Percentiles rank a stretch among this genome's conserved stretches.
Evolutionary conservation across 2,797 vertebrate genomes (phyloP).

Genomic region (Aldrovandia affinis): DNA sequence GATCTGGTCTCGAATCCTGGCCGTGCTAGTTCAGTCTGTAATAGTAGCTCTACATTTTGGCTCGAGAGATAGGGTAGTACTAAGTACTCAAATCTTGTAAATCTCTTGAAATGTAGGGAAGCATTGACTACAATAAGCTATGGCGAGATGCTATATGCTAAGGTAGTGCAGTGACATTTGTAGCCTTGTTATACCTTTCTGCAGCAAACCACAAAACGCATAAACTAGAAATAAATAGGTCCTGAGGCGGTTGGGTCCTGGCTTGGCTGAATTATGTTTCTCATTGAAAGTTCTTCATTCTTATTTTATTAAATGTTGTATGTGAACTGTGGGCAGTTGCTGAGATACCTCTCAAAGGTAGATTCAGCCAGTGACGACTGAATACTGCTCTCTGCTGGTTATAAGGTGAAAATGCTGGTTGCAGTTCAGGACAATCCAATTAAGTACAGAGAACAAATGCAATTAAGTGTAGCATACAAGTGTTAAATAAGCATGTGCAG

Average conservation of each 20-base stretch:
- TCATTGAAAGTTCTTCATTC: neutral
- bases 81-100: neutral
- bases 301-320: neutral
- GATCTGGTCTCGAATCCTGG: neutral
- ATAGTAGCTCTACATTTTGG: too few species aligned
- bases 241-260: neutral
- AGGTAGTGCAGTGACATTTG: neutral
- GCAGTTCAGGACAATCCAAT: neutral
- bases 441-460: neutral
- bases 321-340: neutral
- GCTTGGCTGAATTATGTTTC: neutral
- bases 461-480: neutral
- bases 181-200: neutral
- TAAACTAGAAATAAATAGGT: neutral
- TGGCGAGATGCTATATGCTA: neutral
- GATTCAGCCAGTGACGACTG: neutral
- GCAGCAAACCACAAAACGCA: too few species aligned
- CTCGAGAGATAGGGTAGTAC: too few species aligned
- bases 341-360: neutral
- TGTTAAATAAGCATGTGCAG: neutral
- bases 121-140: neutral
- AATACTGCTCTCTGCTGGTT: conserved; percentile 31
- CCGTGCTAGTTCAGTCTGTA: neutral
- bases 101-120: neutral
- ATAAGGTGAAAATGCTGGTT: neutral